These are phyloP conservation scores for Lophotis ruficrista DNA, from an alignment of 2,113 vertebrate species.

Conservation along the genomic window DNA sequence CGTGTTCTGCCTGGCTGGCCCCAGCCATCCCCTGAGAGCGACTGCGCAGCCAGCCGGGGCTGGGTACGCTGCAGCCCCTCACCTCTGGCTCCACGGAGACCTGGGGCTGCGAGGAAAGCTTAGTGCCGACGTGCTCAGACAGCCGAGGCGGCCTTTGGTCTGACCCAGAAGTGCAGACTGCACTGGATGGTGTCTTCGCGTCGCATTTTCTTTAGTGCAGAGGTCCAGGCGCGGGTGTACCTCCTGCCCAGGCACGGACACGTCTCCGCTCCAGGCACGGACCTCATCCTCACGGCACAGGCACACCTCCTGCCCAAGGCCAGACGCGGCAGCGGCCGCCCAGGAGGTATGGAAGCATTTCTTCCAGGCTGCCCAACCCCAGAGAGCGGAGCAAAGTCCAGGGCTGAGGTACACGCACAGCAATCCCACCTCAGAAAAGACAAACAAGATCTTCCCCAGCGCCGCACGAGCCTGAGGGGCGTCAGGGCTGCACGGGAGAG, in stretches of 20 bases:
- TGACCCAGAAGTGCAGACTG: background rate
- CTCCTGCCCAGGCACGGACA: background rate
- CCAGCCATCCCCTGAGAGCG: background rate
- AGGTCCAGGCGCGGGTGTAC: background rate
- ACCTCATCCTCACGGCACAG: background rate
- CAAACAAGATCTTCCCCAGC: background rate
- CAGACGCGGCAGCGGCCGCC: background rate
- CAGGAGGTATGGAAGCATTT: background rate
- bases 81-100: background rate
- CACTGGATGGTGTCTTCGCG: background rate
- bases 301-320: background rate
- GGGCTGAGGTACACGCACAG: background rate
- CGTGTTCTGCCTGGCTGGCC: background rate
- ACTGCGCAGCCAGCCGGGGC: background rate
- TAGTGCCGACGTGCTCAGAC: too few species aligned
- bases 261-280: fast-evolving
- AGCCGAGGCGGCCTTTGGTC: background rate
- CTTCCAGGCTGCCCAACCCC: background rate
- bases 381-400: background rate
- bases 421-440: background rate
- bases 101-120: background rate
- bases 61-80: background rate
- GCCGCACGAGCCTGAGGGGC: background rate
- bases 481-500: background rate
- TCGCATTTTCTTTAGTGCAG: background rate